Conservation (phyloP, 2,888 invertebrate genomes). For the Lutraria lutraria region DNA sequence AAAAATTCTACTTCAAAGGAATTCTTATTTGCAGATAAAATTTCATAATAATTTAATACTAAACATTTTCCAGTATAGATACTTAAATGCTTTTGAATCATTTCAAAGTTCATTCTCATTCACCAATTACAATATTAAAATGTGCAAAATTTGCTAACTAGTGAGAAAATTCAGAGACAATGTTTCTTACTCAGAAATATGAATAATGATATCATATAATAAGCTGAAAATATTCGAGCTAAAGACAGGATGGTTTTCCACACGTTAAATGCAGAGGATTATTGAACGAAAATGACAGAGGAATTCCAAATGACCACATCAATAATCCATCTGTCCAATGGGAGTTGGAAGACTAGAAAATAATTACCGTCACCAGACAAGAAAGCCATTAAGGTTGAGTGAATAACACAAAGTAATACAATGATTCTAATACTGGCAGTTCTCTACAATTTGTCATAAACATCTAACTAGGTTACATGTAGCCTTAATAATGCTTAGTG, state of each 20-base stretch:
- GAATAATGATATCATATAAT: neutral
- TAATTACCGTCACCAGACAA: constrained; percentile 20
- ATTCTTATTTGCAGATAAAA: too few species aligned
- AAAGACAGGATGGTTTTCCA: too few species aligned
- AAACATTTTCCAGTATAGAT: too few species aligned
- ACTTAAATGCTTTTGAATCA: neutral
- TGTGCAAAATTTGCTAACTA: neutral
- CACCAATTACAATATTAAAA: neutral
- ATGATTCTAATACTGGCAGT: too few species aligned
- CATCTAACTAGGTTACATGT: too few species aligned
- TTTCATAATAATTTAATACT: too few species aligned
- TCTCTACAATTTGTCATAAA: too few species aligned
- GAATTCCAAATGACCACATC: constrained; percentile 12
- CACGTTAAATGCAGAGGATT: too few species aligned
- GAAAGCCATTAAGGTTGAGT: neutral
- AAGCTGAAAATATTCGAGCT: too few species aligned
- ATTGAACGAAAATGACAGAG: neutral
- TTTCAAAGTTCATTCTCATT: neutral
- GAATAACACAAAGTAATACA: neutral
- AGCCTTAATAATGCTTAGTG: too few species aligned
- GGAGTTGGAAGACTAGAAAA: neutral
- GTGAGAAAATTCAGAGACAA: neutral
- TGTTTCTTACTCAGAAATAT: neutral
- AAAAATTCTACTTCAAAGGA: too few species aligned
- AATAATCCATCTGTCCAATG: neutral